Evolutionary conservation across 30 jellyfish, hydroid and myxozoan species (phyloP), one percentile per base, ranked within the genome.

Genomic region (Hydra vulgaris): DNA sequence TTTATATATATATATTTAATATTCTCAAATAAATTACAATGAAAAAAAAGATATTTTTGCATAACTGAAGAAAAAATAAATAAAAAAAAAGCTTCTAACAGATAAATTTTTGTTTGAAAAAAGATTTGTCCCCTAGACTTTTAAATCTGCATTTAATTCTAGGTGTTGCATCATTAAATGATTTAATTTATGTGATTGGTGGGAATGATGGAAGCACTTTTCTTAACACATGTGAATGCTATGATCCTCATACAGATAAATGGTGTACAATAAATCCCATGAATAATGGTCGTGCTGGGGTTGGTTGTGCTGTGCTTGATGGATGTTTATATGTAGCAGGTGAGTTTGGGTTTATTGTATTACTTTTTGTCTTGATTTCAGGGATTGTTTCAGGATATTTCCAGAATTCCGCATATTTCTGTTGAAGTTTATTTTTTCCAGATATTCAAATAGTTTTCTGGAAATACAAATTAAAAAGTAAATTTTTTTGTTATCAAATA

Each of bases 181-280:
- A 81, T n/a, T 85, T 96, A 54, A 72, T 94, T 70, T 88, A 26
- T 81, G 95, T 86, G 7, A 81, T 94, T 84, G 99, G 99, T 77
- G 99, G 99, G 20, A 94, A 94, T 77, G 99, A 94, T 84, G 99
- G 99, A 0, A 88, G 95, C 8, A 73, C 95, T 7, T 94, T 94
- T 54, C 88, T 94, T 69, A 82, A 84, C 19, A 82, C 96, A 22
- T 94, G 99, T 81, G 99, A 94, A 82, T 93, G 92, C 15, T 94
- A 78, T 76, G 99, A 94, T 79, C 99, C 99, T 25, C 72, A 86
- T 22, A 74, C 99, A 0, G 79, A 86, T 67, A 84, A 81, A 25
- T 94, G 99, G 99, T 74, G 91, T 18, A 78, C 69, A 72, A 83
- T 92, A 7, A 91, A 95, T 18, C 92, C 96, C 17, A 88, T 94